phyloP scores from a whole-genome alignment of 2,113 vertebrate species.

The Ariopsis seemanni region DNA sequence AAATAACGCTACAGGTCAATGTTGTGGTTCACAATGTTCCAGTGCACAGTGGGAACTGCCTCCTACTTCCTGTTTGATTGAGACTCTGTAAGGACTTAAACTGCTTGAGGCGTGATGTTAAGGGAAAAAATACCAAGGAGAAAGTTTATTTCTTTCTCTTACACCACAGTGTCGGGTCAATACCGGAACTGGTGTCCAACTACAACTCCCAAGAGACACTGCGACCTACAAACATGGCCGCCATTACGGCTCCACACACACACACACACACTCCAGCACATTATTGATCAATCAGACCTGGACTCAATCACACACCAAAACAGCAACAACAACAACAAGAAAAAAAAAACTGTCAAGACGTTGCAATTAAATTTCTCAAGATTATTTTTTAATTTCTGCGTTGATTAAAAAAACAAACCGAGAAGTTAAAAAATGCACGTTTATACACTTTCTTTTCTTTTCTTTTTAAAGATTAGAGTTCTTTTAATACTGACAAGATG shows the following conservation, averaged over 20 bases:
- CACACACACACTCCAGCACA: conserved; percentile 16
- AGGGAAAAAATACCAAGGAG: background rate
- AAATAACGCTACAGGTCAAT: background rate
- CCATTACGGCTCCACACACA: background rate
- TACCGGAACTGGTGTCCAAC: background rate
- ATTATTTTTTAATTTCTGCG: conserved; percentile 47
- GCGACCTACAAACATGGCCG: background rate
- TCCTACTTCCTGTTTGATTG: background rate
- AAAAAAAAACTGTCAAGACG: background rate
- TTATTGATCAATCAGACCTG: too few relatives aligned
- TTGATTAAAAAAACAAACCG: conserved; percentile 37
- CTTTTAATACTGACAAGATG: conserved; percentile 53
- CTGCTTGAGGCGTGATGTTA: background rate
- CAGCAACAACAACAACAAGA: too few relatives aligned
- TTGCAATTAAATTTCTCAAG: conserved; percentile 19
- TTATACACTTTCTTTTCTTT: conserved; percentile 27
- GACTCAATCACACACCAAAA: too few relatives aligned
- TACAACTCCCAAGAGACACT: background rate
- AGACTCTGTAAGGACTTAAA: background rate
- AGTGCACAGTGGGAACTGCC: background rate
- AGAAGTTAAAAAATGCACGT: conserved; percentile 32
- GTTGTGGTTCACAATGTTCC: background rate
- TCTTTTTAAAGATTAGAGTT: conserved; percentile 33
- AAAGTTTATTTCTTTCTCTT: background rate
- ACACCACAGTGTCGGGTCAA: background rate